Evolutionary conservation across 2,888 invertebrate genomes (phyloP).

Genomic region (Eristalis tenax): DNA sequence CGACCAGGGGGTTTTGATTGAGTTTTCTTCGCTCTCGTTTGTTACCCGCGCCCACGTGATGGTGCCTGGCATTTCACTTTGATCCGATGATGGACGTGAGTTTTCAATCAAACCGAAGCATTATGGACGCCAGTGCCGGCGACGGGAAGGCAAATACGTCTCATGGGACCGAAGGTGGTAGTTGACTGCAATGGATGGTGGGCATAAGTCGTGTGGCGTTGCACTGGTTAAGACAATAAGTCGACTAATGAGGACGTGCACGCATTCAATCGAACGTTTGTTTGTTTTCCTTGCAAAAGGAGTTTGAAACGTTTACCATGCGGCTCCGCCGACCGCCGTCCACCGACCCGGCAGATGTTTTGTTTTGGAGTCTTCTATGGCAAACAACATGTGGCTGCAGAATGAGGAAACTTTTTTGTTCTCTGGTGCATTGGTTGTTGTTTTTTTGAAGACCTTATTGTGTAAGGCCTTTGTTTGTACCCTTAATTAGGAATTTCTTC

Average conservation of each 20-base stretch:
- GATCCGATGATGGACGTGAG: constrained; percentile 59
- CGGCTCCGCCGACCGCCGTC: constrained; percentile 4
- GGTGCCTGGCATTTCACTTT: constrained; percentile 46
- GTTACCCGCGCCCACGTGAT: constrained; percentile 29
- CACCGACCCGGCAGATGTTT: constrained; percentile 59
- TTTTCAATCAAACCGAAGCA: constrained; percentile 51
- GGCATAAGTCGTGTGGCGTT: constrained; percentile 47
- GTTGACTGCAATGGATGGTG: constrained; percentile 20
- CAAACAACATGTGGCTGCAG: constrained; percentile 68
- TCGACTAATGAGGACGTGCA: constrained; percentile 61
- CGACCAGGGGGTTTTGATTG: constrained; percentile 38
- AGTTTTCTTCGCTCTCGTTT: constrained; percentile 25
- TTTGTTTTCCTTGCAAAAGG: constrained; percentile 64
- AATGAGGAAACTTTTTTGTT: constrained; percentile 46
- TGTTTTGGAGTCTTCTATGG: constrained; percentile 37
- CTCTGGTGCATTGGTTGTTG: not conserved
- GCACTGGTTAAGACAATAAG: constrained; percentile 65
- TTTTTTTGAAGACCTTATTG: constrained; percentile 11
- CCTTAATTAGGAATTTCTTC: constrained; percentile 63
- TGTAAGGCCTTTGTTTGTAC: constrained; percentile 56
- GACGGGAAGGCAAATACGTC: constrained; percentile 33
- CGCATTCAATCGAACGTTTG: constrained; percentile 37
- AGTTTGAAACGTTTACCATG: constrained; percentile 37
- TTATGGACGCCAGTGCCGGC: not conserved
- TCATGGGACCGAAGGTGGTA: constrained; percentile 40